Base-by-base conservation (phyloP, 2,888 invertebrate genomes). In the Cosmopolites sordidus region DNA sequence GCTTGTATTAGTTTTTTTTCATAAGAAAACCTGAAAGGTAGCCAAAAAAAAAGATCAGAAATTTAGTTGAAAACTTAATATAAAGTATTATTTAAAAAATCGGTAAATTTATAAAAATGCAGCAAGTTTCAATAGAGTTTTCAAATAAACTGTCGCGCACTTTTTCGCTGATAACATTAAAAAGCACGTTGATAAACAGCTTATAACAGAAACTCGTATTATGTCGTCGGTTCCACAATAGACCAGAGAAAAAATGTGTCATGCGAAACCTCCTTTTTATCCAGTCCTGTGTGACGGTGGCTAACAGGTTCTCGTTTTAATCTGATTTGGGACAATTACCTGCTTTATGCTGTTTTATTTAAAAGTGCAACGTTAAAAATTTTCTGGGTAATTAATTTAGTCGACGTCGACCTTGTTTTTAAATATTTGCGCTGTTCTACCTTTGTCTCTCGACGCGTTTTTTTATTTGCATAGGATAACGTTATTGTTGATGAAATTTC, bases 301-400 rank as follows among this genome's bases (percentile, higher is more conserved):
- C 62, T 63, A 63, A 64, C 65, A 64, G 64, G 63, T 66, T 66
- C 62, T 66, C 63, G 62, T 61, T 64, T 65, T 65, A 66, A 64
- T 66, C 65, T 62, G 65, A 66, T 66, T 65, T 62, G 60, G 60
- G 60, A 63, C 64, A 62, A 65, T 66, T 66, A 64, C 64, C 62
- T 60, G 63, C 60, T 65, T 62, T 63, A 58, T 58, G 59, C 59
- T 63, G 62, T 63, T 64, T 63, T 61, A 62, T 61, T 64, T 64
- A 63, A 64, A 64, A 60, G 63, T 60, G 58, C 60, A 51, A 45
- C 54, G 61, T 60, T 22, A 62, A 62, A 61, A 60, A 60, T 60
- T 58, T 61, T 58, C 56, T 54, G 56, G 62, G 57, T 60, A 63
- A 64, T 62, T 64, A 62, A 63, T 64, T 63, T 51, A 38, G 43